These are phyloP conservation scores for Balaeniceps rex DNA, from an alignment of 2,113 vertebrate genomes.

Conservation along the genomic window DNA sequence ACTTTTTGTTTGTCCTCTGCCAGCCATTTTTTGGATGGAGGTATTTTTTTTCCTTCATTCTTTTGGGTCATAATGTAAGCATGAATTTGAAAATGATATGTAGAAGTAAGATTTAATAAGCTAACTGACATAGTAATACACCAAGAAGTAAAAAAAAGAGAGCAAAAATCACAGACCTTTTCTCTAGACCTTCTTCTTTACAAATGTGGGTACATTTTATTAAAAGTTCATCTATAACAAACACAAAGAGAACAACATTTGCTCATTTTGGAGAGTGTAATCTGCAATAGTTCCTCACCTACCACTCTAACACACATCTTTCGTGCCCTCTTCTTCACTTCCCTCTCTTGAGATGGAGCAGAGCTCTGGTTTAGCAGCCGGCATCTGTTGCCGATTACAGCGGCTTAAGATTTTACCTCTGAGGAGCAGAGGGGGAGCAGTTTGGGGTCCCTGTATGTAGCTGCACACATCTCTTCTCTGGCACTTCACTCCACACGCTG, in stretches of 20 bases:
- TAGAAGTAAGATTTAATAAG: slow-evolving; percentile 62
- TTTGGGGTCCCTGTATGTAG: not conserved
- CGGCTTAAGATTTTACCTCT: not conserved
- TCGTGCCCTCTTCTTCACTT: not conserved
- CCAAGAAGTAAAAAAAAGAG: slow-evolving; percentile 18
- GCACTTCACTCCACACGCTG: not conserved
- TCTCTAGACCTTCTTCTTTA: slow-evolving; percentile 36
- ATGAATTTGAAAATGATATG: slow-evolving; percentile 65
- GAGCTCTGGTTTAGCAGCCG: not conserved
- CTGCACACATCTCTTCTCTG: not conserved
- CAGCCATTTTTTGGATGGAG: slow-evolving; percentile 19
- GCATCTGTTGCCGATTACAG: slow-evolving; percentile 2
- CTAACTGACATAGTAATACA: slow-evolving; percentile 6
- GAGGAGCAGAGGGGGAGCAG: not conserved
- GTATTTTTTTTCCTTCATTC: slow-evolving; percentile 22
- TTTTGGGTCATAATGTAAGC: slow-evolving; percentile 51
- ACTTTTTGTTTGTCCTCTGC: slow-evolving; percentile 44
- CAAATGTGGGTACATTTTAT: not conserved
- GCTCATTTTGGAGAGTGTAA: not conserved
- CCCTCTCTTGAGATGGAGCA: not conserved
- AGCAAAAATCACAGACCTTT: slow-evolving; percentile 17
- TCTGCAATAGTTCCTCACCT: not conserved
- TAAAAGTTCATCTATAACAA: not conserved
- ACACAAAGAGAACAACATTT: slow-evolving; percentile 8
- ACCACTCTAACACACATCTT: not conserved